Evolutionary conservation across 2,113 vertebrate genomes (phyloP).

Genomic region (Podarcis cretensis): DNA sequence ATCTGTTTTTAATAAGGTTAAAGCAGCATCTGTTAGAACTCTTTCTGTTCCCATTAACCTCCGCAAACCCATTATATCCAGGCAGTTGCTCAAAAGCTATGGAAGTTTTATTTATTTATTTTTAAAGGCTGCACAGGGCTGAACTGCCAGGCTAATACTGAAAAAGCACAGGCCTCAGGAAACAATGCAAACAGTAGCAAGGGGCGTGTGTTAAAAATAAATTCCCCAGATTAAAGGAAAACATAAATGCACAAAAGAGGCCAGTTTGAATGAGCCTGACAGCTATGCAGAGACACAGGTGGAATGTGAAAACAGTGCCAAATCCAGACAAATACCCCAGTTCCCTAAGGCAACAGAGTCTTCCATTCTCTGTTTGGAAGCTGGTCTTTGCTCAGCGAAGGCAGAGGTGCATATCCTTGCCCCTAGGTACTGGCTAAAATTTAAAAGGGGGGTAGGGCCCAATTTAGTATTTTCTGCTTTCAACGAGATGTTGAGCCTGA

Average conservation of each 20-base stretch:
- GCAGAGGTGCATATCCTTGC: too few species aligned
- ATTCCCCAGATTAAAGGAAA: conserved; percentile 42
- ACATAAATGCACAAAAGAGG: conserved; percentile 52
- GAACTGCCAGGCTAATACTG: not conserved
- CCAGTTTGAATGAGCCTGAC: conserved; percentile 36
- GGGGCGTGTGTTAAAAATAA: conserved; percentile 30
- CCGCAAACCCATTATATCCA: too few species aligned
- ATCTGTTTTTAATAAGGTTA: not conserved
- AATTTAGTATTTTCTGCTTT: not conserved
- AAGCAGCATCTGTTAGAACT: not conserved
- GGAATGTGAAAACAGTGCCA: not conserved
- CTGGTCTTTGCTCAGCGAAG: too few species aligned
- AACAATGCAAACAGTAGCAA: accelerated
- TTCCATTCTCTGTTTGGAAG: not conserved
- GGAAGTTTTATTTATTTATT: not conserved
- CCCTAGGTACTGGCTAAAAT: too few species aligned
- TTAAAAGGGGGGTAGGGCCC: too few species aligned
- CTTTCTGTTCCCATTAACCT: not conserved
- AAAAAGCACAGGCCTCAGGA: conserved; percentile 11
- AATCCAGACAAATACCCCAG: not conserved
- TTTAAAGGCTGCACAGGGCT: not conserved
- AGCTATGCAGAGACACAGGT: conserved; percentile 21
- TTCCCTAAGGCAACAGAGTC: not conserved
- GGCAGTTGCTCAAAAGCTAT: not conserved
- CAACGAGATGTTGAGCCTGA: not conserved